phyloP scores from a whole-genome alignment of 2,113 vertebrate genomes.

The Petroica traversi region DNA sequence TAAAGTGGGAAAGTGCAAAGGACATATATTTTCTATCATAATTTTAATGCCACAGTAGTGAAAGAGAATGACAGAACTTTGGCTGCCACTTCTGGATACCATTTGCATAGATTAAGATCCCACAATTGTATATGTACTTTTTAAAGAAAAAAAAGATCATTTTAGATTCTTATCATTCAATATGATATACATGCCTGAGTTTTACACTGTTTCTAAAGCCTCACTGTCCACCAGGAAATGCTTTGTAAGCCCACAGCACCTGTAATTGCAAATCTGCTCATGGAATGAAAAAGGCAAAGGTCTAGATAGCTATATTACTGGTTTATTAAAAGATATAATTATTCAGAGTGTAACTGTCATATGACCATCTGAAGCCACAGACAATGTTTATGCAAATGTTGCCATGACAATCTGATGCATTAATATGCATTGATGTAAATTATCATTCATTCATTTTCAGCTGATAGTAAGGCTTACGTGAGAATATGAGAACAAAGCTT shows the following conservation, averaged over 20 bases:
- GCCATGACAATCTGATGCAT: background rate
- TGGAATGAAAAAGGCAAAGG: background rate
- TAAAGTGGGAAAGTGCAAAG: slow-evolving; percentile 25
- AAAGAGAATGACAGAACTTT: slow-evolving; percentile 2
- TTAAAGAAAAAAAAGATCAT: background rate
- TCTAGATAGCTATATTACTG: background rate
- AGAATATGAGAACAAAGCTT: background rate
- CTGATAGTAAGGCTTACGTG: background rate
- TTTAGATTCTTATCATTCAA: background rate
- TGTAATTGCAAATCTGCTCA: background rate
- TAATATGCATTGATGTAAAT: background rate
- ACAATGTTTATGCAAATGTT: background rate
- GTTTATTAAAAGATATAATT: background rate
- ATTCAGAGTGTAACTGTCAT: background rate
- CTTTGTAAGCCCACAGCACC: background rate
- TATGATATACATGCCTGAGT: background rate
- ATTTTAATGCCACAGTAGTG: background rate
- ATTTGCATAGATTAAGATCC: background rate
- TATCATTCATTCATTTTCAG: background rate
- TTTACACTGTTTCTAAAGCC: background rate
- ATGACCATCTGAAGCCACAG: background rate
- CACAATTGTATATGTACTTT: background rate
- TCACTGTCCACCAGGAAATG: background rate
- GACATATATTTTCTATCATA: background rate
- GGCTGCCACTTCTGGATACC: background rate